Evolutionary conservation across 2,888 invertebrate species (phyloP).

Genomic region (Erpobdella octoculata): DNA sequence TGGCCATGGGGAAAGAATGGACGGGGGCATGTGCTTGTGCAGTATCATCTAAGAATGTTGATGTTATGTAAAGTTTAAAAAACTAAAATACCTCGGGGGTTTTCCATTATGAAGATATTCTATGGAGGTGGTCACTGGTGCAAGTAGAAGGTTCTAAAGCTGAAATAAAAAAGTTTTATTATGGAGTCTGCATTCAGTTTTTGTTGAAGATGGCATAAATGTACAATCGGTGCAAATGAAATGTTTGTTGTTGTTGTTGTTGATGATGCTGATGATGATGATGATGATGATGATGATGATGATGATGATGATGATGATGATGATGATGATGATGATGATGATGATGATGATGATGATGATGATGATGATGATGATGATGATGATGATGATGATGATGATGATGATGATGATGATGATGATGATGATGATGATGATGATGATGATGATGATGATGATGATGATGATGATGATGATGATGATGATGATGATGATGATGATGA

Average conservation of each 20-base stretch:
- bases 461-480: neutral
- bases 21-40: no score
- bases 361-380: neutral
- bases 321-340: neutral
- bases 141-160: no score
- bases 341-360: neutral
- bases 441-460: neutral
- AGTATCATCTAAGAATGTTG: no score
- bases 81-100: no score
- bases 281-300: constrained; percentile 2
- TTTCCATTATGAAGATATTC: no score
- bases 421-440: neutral
- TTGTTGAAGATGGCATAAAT: no score
- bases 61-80: no score
- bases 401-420: neutral
- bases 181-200: no score
- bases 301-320: neutral
- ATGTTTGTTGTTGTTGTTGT: neutral
- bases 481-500: neutral
- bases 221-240: no score
- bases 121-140: no score
- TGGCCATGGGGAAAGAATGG: no score
- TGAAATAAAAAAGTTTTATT: no score
- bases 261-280: neutral
- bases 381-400: neutral